Conservation (phyloP, 2,797 vertebrate species). For the Alfaro cultratus region DNA sequence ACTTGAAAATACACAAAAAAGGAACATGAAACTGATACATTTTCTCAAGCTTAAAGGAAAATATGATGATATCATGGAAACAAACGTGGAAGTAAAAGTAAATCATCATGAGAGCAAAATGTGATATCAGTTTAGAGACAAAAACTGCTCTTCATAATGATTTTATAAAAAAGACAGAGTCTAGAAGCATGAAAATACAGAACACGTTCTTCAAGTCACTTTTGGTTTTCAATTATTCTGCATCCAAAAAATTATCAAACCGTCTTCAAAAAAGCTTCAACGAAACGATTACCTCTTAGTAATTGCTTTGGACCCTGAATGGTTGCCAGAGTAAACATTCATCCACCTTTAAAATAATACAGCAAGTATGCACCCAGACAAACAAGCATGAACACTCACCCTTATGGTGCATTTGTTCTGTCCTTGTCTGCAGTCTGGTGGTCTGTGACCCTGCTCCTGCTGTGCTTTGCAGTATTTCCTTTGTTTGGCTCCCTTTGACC, state of each 20-base stretch:
- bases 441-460: not conserved
- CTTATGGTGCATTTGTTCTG: not conserved
- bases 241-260: not conserved
- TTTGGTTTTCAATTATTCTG: not conserved
- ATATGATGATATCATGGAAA: constrained; percentile 19
- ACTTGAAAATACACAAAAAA: constrained; percentile 7
- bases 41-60: not conserved
- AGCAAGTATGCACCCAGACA: not conserved
- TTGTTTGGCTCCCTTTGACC: not conserved
- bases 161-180: no score
- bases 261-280: not conserved
- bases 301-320: not conserved
- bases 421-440: not conserved
- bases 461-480: not conserved
- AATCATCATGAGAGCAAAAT: not conserved
- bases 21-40: not conserved
- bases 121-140: constrained; percentile 17
- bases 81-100: constrained; percentile 24
- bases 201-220: not conserved
- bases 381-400: not conserved
- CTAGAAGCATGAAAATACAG: not conserved
- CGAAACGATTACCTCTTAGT: not conserved
- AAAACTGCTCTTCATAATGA: constrained; percentile 19
- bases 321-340: not conserved
- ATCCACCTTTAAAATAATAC: not conserved